Percentiles rank a stretch among this genome's conserved stretches.
phyloP scores from a whole-genome alignment of 2,888 invertebrate species.

The Drosophila differens region DNA sequence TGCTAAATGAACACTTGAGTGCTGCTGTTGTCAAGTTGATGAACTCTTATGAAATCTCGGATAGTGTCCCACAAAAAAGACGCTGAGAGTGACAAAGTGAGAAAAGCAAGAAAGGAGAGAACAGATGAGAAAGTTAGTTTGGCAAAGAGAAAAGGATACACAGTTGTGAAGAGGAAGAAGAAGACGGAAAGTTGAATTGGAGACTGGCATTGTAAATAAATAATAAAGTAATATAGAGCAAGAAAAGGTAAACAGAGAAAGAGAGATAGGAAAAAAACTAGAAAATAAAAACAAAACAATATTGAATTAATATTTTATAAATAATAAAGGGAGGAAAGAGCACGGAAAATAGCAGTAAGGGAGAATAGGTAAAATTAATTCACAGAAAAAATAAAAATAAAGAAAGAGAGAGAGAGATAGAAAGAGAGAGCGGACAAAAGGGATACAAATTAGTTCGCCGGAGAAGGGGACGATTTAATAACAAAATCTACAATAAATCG shows the following conservation, averaged over 20 bases:
- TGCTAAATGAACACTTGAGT: conserved; percentile 46
- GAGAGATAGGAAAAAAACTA: background rate
- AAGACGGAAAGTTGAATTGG: too few species aligned
- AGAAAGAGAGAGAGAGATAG: background rate
- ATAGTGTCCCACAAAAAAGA: conserved; percentile 2
- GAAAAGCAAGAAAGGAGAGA: background rate
- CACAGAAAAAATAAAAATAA: background rate
- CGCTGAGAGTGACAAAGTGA: background rate
- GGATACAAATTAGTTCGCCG: background rate
- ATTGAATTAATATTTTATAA: background rate
- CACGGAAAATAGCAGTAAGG: background rate
- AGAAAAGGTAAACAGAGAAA: background rate
- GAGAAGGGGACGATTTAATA: background rate
- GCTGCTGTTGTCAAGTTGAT: conserved; percentile 24
- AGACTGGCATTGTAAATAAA: background rate
- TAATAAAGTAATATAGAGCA: background rate
- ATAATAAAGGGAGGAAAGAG: background rate
- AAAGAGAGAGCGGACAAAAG: background rate
- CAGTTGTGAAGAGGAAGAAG: background rate
- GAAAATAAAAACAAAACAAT: background rate
- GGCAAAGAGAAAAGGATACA: background rate
- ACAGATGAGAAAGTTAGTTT: background rate
- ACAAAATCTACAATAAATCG: background rate
- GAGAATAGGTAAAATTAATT: background rate
- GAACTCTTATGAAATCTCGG: conserved; percentile 4